phyloP scores from a whole-genome alignment of 2,888 invertebrate genomes.

The Caenorhabditis japonica region DNA sequence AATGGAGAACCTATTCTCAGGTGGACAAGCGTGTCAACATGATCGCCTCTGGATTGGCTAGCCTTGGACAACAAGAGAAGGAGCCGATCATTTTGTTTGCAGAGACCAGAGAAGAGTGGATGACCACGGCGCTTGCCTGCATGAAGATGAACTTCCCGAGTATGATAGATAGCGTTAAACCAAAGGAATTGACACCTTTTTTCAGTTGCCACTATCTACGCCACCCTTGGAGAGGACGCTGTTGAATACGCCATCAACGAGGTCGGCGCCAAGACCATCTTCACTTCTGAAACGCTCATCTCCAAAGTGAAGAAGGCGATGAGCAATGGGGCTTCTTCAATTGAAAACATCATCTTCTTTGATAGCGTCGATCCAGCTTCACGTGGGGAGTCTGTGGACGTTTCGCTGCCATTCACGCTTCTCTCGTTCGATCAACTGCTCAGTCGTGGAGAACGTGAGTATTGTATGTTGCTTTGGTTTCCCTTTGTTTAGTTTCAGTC shows the following conservation, averaged over 20 bases:
- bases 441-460: constrained; percentile 61
- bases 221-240: constrained; percentile 95
- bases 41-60: constrained; percentile 83
- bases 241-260: constrained; percentile 96
- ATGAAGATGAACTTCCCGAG: constrained; percentile 92
- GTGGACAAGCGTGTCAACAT: constrained; percentile 65
- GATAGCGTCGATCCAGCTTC: constrained; percentile 63
- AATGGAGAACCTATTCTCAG: constrained; percentile 67
- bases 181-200: constrained; percentile 15
- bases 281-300: constrained; percentile 90
- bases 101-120: constrained; percentile 97
- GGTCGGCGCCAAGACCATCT: constrained; percentile 92
- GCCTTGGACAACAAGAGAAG: constrained; percentile 81
- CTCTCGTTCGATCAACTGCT: constrained; percentile 69
- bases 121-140: constrained; percentile 94
- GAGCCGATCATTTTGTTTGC: constrained; percentile 89
- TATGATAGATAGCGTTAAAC: constrained; percentile 71
- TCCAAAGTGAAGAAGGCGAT: constrained; percentile 68
- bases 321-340: constrained; percentile 64
- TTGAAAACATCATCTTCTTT: constrained; percentile 73
- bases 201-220: constrained; percentile 93
- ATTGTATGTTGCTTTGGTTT: constrained; percentile 37
- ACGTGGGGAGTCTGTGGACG: constrained; percentile 51
- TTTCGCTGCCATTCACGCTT: constrained; percentile 53
- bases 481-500: constrained; percentile 13